Percentiles rank a stretch among this genome's conserved stretches.
These are phyloP conservation scores for Holacanthella duospinosa DNA, from an alignment of 2,888 invertebrate genomes.

Conservation along the genomic window DNA sequence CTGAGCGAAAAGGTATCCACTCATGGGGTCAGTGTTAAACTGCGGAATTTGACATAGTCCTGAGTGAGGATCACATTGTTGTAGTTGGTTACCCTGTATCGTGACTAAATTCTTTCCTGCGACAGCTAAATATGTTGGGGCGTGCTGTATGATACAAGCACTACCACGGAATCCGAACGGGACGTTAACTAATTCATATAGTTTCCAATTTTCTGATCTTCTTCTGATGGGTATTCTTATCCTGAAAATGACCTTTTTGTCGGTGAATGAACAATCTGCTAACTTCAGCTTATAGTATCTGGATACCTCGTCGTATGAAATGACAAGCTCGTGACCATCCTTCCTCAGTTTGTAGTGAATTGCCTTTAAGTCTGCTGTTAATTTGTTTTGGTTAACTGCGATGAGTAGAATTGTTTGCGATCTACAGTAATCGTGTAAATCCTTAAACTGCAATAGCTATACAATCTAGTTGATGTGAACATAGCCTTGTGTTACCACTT, in stretches of 20 bases:
- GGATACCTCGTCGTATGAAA: not conserved
- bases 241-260: not conserved
- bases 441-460: not conserved
- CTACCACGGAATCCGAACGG: constrained; percentile 1
- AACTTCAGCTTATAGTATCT: not conserved
- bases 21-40: constrained; percentile 4
- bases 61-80: not conserved
- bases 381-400: not conserved
- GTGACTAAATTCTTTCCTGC: not conserved
- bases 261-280: not conserved
- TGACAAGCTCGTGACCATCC: not conserved
- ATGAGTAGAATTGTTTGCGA: not conserved
- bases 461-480: not conserved
- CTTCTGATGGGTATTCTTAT: not conserved
- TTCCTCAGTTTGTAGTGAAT: not conserved
- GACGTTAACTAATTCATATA: constrained; percentile 4
- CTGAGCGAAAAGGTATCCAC: not conserved
- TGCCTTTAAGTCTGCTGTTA: not conserved
- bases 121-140: not conserved
- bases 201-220: not conserved
- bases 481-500: too few species aligned
- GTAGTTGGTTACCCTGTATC: constrained; percentile 1
- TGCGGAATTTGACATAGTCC: constrained; percentile 5
- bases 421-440: not conserved
- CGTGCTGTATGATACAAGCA: not conserved